Evolutionary conservation across 2,888 invertebrate genomes (phyloP).

Genomic region (Strigamia maritima): DNA sequence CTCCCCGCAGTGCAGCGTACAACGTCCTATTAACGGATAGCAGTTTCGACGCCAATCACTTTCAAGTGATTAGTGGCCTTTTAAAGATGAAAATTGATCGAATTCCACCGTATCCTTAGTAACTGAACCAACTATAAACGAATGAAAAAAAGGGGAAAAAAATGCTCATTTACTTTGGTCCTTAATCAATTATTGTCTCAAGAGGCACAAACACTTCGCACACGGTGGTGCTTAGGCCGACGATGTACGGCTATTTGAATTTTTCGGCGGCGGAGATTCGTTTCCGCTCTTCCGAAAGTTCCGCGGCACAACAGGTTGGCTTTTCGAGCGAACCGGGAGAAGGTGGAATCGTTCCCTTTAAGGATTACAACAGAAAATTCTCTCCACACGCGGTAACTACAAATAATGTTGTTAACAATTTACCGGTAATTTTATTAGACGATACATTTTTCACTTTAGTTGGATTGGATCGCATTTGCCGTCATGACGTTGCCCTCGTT

Average conservation of each 20-base stretch:
- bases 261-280: conserved; percentile 91
- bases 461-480: conserved; percentile 95
- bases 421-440: no score
- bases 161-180: not conserved
- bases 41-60: conserved; percentile 88
- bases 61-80: conserved; percentile 84
- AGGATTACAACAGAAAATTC: conserved; percentile 92
- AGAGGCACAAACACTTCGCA: conserved; percentile 85
- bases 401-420: conserved; percentile 40
- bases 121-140: no score
- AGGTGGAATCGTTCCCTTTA: conserved; percentile 86
- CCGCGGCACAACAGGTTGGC: conserved; percentile 63
- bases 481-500: conserved; percentile 94
- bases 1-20: conserved; percentile 69
- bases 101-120: conserved; percentile 74
- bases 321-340: conserved; percentile 89
- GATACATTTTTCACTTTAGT: conserved; percentile 55
- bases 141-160: not conserved
- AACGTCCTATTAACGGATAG: conserved; percentile 83
- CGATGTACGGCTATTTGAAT: conserved; percentile 89
- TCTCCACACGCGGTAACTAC: conserved; percentile 89
- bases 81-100: conserved; percentile 75
- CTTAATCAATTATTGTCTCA: conserved; percentile 22
- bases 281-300: conserved; percentile 81
- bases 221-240: conserved; percentile 84